phyloP scores from a whole-genome alignment of 2,888 invertebrate species.

The Cataglyphis altisquamis region DNA sequence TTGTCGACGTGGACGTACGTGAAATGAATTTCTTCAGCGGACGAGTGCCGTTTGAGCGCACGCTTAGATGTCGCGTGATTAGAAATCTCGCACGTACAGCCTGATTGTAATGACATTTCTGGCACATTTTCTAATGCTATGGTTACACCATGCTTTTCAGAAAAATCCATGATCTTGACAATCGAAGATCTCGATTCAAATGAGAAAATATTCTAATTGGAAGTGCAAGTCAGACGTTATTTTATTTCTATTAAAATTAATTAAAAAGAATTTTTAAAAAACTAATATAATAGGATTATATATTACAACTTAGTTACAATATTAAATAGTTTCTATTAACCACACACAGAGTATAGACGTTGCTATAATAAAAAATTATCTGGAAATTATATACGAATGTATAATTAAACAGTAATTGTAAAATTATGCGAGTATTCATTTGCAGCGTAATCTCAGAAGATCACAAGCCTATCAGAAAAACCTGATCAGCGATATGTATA shows the following conservation, averaged over 20 bases:
- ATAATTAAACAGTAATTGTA: slow-evolving; percentile 19
- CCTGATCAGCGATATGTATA: background rate
- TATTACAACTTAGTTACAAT: background rate
- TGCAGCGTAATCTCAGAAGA: background rate
- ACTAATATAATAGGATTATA: background rate
- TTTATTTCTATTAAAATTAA: background rate
- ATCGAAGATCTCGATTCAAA: background rate
- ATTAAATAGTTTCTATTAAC: slow-evolving; percentile 17
- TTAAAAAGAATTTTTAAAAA: background rate
- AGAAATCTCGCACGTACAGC: slow-evolving; percentile 41
- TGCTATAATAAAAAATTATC: slow-evolving; percentile 5
- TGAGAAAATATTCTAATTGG: background rate
- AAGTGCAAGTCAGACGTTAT: background rate
- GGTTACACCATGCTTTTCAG: background rate
- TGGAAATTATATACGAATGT: background rate
- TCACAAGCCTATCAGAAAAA: background rate
- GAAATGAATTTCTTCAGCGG: slow-evolving; percentile 34
- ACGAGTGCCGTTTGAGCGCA: slow-evolving; percentile 5
- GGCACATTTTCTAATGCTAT: slow-evolving; percentile 13
- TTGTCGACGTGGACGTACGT: background rate
- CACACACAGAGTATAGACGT: background rate
- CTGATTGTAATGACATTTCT: slow-evolving; percentile 24
- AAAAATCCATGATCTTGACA: background rate
- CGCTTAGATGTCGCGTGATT: slow-evolving; percentile 11
- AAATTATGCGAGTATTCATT: background rate